phyloP scores from a whole-genome alignment of 2,888 invertebrate genomes.

The Lumbricus terrestris region DNA sequence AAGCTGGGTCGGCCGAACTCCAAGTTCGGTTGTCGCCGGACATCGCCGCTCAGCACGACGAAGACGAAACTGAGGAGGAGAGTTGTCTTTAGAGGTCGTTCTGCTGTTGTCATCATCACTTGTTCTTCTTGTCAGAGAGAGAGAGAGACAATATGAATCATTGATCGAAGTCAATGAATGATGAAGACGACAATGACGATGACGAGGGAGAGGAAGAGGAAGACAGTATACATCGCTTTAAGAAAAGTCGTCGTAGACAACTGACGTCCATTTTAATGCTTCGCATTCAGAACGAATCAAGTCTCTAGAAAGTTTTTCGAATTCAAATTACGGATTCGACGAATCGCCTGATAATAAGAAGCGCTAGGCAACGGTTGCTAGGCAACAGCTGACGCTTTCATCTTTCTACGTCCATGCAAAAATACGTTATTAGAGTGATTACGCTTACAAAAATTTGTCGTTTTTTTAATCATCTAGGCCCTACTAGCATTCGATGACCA shows the following conservation, averaged over 20 bases:
- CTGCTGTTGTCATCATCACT: not conserved
- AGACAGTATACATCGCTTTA: not conserved
- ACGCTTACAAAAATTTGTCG: not conserved
- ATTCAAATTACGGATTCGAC: not conserved
- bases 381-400: not conserved
- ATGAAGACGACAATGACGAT: not conserved
- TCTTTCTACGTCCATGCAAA: not conserved
- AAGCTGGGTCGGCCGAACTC: not conserved
- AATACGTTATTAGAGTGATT: not conserved
- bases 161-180: not conserved
- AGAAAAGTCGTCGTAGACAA: not conserved
- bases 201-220: not conserved
- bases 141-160: not conserved
- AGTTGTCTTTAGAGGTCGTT: not conserved
- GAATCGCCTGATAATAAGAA: not conserved
- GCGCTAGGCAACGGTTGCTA: not conserved
- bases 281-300: not conserved
- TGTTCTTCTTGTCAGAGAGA: not conserved
- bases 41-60: not conserved
- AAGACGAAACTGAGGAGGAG: not conserved
- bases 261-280: not conserved
- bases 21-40: not conserved
- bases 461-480: no score
- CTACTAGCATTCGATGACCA: no score
- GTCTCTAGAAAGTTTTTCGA: not conserved